Evolutionary conservation across 2,113 vertebrate genomes (phyloP).

Genomic region (Datnioides undecimradiatus): DNA sequence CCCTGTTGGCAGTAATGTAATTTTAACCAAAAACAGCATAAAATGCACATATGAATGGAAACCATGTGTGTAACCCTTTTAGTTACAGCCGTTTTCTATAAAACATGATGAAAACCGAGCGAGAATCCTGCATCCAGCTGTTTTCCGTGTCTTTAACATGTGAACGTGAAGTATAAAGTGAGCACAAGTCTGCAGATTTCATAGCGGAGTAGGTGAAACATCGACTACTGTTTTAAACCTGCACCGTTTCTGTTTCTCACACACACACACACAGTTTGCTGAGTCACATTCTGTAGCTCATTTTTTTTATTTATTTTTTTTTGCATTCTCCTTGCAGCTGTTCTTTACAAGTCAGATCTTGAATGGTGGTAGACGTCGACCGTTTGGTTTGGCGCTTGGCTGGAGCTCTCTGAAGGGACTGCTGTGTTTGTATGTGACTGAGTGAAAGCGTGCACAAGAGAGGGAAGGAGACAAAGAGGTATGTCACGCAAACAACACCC

Average conservation of each 20-base stretch:
- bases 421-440: conserved; percentile 52
- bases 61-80: neutral
- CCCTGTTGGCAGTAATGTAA: neutral
- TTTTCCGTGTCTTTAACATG: neutral
- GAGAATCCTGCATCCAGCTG: neutral
- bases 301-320: conserved; percentile 72
- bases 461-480: conserved; percentile 9
- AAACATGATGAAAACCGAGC: neutral
- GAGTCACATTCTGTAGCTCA: conserved; percentile 64
- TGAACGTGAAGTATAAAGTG: neutral
- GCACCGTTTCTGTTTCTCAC: conserved; percentile 3
- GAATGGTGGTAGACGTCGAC: conserved; percentile 71
- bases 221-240: no score
- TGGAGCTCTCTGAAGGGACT: conserved; percentile 64
- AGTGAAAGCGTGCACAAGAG: neutral
- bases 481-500: conserved; percentile 32
- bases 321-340: conserved; percentile 75
- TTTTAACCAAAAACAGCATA: neutral
- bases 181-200: neutral
- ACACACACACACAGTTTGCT: conserved; percentile 10
- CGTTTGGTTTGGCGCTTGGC: conserved; percentile 74
- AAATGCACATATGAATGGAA: neutral
- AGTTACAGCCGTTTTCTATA: neutral
- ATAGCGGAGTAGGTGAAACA: neutral
- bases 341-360: conserved; percentile 80